Evolutionary conservation across 2,113 vertebrate genomes (phyloP).

Genomic region (Cinclus cinclus): DNA sequence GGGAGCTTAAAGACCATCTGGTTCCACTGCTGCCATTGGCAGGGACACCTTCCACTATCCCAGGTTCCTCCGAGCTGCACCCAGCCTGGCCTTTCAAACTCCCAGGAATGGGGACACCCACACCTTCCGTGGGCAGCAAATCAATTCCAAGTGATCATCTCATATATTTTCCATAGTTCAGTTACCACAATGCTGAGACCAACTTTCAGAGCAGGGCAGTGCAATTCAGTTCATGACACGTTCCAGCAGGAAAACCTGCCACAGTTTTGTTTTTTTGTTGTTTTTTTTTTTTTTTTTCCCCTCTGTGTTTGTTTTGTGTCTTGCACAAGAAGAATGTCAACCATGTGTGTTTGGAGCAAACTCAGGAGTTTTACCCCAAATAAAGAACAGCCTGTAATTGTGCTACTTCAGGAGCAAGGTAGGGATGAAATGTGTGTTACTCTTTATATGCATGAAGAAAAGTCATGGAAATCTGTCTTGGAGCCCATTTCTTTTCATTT

Average conservation of each 20-base stretch:
- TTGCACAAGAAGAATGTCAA: neutral
- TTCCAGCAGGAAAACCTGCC: neutral
- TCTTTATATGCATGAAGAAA: neutral
- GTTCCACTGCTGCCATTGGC: neutral
- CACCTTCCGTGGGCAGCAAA: neutral
- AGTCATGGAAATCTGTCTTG: neutral
- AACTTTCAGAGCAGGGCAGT: neutral
- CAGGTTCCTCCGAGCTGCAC: neutral
- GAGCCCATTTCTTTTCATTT: neutral
- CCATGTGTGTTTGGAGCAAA: neutral
- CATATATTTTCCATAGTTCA: neutral
- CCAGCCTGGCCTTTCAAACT: neutral
- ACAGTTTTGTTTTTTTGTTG: neutral
- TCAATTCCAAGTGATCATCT: neutral
- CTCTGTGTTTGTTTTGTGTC: neutral
- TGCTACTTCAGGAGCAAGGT: fast-evolving
- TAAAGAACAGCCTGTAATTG: neutral
- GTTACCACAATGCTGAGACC: neutral
- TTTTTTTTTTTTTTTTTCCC: neutral
- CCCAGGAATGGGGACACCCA: neutral
- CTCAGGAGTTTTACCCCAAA: neutral
- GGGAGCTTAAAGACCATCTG: neutral
- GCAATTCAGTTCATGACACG: neutral
- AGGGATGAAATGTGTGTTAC: neutral
- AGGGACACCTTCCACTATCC: neutral